Percentiles rank a stretch among this genome's conserved stretches.
Evolutionary conservation across 2,113 vertebrate genomes (phyloP).

Genomic region (Erythrocercus mccallii): DNA sequence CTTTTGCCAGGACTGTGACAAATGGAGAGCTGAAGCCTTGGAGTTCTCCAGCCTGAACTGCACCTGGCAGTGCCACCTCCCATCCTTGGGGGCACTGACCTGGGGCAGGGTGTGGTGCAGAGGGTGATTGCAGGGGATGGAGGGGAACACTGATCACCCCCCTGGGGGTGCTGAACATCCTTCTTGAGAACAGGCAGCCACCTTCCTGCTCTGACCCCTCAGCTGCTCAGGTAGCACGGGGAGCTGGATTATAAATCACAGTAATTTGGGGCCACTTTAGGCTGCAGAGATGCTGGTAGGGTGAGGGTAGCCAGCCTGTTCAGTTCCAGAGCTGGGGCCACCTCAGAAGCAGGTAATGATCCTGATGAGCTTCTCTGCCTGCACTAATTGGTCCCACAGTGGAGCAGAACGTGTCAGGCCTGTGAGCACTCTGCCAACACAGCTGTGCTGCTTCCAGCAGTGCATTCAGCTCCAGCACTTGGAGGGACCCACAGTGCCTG

Average conservation of each 20-base stretch:
- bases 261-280: not conserved
- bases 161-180: not conserved
- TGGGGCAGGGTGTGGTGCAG: not conserved
- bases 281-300: not conserved
- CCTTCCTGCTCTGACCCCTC: not conserved
- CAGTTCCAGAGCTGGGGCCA: not conserved
- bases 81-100: rapidly evolving
- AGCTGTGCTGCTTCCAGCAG: not conserved
- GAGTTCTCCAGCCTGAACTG: not conserved
- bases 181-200: not conserved
- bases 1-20: not conserved
- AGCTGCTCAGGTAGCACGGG: not conserved
- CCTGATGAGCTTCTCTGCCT: not conserved
- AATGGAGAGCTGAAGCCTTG: rapidly evolving
- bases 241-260: not conserved
- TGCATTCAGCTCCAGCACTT: not conserved
- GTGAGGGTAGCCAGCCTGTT: not conserved
- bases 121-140: rapidly evolving
- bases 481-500: rapidly evolving
- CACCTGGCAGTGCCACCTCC: not conserved
- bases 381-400: not conserved
- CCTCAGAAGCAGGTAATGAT: not conserved
- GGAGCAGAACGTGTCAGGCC: not conserved
- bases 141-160: not conserved
- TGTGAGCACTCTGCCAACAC: rapidly evolving